Conservation (phyloP, 1,140 invertebrate species). For the Argopecten irradians region DNA sequence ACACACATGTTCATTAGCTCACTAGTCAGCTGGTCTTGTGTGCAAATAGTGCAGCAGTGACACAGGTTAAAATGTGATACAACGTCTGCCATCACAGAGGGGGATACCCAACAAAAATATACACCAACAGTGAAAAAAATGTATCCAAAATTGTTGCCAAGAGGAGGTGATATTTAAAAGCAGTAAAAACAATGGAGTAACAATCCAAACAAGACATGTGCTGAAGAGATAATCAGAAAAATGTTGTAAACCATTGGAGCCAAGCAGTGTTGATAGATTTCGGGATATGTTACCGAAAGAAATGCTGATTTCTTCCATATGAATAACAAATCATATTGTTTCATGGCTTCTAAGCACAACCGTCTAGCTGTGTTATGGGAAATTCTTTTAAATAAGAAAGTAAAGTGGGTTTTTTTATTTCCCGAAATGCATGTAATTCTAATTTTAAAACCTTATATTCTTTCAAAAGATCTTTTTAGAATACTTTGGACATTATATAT, state of each 20-base stretch:
- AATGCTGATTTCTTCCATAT: not conserved
- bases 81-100: not conserved
- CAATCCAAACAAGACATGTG: not conserved
- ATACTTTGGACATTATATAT: too few relatives aligned
- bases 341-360: not conserved
- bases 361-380: not conserved
- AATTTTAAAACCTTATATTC: too few relatives aligned
- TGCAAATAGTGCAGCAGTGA: conserved; percentile 2
- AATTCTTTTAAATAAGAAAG: not conserved
- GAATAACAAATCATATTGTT: conserved; percentile 8
- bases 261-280: not conserved
- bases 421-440: not conserved
- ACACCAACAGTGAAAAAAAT: not conserved
- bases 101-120: not conserved
- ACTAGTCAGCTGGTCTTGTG: not conserved
- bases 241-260: not conserved
- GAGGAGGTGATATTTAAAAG: not conserved
- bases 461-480: too few relatives aligned
- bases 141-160: not conserved
- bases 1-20: conserved; percentile 1
- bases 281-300: not conserved
- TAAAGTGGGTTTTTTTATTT: not conserved
- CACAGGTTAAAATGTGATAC: not conserved
- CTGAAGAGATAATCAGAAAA: not conserved
- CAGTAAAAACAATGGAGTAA: not conserved